Evolutionary conservation across 2,888 invertebrate genomes (phyloP).

Genomic region (Cepaea hortensis): DNA sequence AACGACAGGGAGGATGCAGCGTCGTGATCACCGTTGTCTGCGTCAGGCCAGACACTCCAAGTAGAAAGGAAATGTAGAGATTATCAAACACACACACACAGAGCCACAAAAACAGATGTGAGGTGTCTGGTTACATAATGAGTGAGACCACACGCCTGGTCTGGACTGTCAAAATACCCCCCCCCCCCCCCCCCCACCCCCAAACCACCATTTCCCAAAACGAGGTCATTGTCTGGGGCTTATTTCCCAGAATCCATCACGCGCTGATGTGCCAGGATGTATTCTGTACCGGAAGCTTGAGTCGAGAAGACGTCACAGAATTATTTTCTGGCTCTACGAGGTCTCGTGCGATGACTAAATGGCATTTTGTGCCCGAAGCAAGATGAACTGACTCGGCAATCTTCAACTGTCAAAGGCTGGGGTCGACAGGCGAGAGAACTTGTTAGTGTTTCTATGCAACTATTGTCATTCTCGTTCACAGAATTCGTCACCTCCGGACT

Average conservation of each 20-base stretch:
- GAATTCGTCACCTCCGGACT: too few relatives aligned
- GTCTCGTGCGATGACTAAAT: not conserved
- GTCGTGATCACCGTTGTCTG: too few relatives aligned
- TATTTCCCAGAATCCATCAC: not conserved
- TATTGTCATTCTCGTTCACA: too few relatives aligned
- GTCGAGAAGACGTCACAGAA: not conserved
- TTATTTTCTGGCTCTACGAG: not conserved
- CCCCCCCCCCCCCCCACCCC: too few relatives aligned
- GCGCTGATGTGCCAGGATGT: not conserved
- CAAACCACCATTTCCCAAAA: not conserved
- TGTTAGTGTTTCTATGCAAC: not conserved
- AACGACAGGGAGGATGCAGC: too few relatives aligned
- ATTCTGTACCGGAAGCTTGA: constrained; percentile 16
- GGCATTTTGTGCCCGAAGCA: not conserved
- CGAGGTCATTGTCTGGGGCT: not conserved
- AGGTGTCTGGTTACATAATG: too few relatives aligned
- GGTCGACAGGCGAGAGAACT: not conserved
- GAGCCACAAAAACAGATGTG: too few relatives aligned
- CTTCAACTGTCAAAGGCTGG: not conserved
- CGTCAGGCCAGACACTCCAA: too few relatives aligned
- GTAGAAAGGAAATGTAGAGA: too few relatives aligned
- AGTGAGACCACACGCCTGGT: not conserved
- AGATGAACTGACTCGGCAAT: not conserved
- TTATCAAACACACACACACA: too few relatives aligned
- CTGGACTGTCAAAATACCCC: not conserved